phyloP scores from a whole-genome alignment of 1,140 invertebrate genomes.

The Drosophila baimaii region DNA sequence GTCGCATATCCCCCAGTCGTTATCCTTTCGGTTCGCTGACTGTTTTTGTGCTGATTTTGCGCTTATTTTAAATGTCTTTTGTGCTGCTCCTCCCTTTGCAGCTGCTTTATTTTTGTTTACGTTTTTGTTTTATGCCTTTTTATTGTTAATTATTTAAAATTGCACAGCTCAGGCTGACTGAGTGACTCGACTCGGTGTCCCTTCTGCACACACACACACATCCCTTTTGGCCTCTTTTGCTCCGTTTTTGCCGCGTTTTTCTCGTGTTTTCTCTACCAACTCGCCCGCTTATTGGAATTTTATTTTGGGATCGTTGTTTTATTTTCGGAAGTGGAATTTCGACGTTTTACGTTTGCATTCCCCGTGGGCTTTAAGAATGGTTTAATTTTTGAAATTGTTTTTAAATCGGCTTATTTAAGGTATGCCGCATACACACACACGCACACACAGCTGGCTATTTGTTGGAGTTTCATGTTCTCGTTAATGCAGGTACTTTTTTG shows the following conservation, averaged over 20 bases:
- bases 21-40: slow-evolving; percentile 72
- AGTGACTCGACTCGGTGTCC: slow-evolving; percentile 25
- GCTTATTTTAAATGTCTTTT: slow-evolving; percentile 76
- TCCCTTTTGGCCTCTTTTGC: slow-evolving; percentile 15
- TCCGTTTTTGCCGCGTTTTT: slow-evolving; percentile 8
- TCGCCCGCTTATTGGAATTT: slow-evolving; percentile 52
- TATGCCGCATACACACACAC: slow-evolving; percentile 24
- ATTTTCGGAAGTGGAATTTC: slow-evolving; percentile 3
- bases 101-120: slow-evolving; percentile 54
- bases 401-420: slow-evolving; percentile 72
- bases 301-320: slow-evolving; percentile 49
- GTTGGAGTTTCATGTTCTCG: slow-evolving; percentile 1
- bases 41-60: slow-evolving; percentile 81
- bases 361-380: slow-evolving; percentile 49
- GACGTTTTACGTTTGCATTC: slow-evolving; percentile 28
- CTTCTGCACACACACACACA: background rate
- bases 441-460: slow-evolving; percentile 16
- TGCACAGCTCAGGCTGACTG: slow-evolving; percentile 55
- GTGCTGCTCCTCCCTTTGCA: slow-evolving; percentile 33
- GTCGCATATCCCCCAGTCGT: slow-evolving; percentile 49
- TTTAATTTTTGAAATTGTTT: slow-evolving; percentile 67
- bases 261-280: background rate
- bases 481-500: slow-evolving; percentile 6
- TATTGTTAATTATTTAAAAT: slow-evolving; percentile 72
- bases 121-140: slow-evolving; percentile 56